Percentiles rank a stretch among this genome's conserved stretches.
phyloP scores from a whole-genome alignment of 1,140 invertebrate species.

The Diorhabda carinulata region DNA sequence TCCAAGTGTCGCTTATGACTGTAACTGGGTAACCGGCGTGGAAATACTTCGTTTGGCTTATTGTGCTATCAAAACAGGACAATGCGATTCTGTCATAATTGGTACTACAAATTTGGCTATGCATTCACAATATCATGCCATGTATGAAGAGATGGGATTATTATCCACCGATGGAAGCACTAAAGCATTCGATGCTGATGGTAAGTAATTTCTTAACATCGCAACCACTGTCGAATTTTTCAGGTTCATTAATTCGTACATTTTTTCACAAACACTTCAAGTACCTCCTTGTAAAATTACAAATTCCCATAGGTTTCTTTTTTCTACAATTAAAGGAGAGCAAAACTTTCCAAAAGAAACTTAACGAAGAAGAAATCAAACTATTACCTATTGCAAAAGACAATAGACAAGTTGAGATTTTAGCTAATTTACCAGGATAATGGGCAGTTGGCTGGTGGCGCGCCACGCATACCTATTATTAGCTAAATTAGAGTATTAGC shows the following conservation, averaged over 20 bases:
- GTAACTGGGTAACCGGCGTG: conserved; percentile 67
- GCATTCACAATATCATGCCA: conserved; percentile 61
- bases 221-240: too few relatives aligned
- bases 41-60: conserved; percentile 63
- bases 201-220: conserved; percentile 40
- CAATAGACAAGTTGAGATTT: too few relatives aligned
- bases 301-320: neutral
- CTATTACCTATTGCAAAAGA: too few relatives aligned
- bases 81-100: conserved; percentile 68
- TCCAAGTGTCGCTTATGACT: conserved; percentile 67
- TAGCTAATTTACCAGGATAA: too few relatives aligned
- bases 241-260: too few relatives aligned
- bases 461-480: too few relatives aligned
- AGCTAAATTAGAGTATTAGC: too few relatives aligned
- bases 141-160: conserved; percentile 59
- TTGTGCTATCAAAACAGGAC: conserved; percentile 57
- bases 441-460: too few relatives aligned
- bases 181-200: conserved; percentile 66
- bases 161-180: conserved; percentile 64
- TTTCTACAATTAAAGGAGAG: neutral
- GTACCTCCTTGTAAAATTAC: too few relatives aligned
- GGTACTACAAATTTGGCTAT: conserved; percentile 60
- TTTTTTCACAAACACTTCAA: too few relatives aligned
- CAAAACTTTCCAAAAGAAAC: too few relatives aligned
- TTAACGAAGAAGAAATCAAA: too few relatives aligned